Evolutionary conservation across 2,888 invertebrate genomes (phyloP), one percentile per base, ranked within the genome.

Genomic region (Acronicta psi): DNA sequence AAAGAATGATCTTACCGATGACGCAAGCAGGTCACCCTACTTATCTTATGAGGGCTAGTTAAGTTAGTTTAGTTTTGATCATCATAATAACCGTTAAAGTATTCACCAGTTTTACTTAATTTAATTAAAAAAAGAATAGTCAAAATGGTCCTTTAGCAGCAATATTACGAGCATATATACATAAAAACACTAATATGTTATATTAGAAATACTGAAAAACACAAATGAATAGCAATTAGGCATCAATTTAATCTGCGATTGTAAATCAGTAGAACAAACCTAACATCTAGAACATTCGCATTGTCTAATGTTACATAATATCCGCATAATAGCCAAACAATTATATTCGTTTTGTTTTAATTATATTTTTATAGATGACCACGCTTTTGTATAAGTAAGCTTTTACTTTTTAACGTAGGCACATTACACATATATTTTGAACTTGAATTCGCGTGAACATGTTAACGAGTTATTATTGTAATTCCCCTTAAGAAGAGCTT

Each of bases 391-490:
- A n/a, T 52, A 45, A 51, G 43, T 49, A 61, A 47, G 14, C 18
- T 43, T 63, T 70, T 58, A 41, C 49, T 59, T 65, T 57, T 51
- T 18, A 56, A 45, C 14, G 23, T 40, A n/a, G n/a, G n/a, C n/a
- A n/a, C n/a, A n/a, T n/a, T n/a, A 34, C 43, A n/a, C 58, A 50
- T 47, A 51, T n/a, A 62, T 67, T 56, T 60, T 56, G 46, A n/a
- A n/a, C n/a, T 53, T 23, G 38, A 59, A 62, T 52, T 43, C 31
- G 16, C 18, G 29, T 18, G 51, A 44, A 62, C 50, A 34, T 53
- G n/a, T 58, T 73, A 58, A 73, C 57, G 49, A 59, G 42, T 38
- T 50, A 25, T 53, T 49, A 65, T 58, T 49, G 49, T 47, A 49
- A 54, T 59, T 61, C 11, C 1, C 52, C 57, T 11, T 52, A 62